Percentiles rank a stretch among this genome's conserved stretches.
Conservation (phyloP, 2,797 vertebrate genomes). For the Propithecus perrieri region DNA sequence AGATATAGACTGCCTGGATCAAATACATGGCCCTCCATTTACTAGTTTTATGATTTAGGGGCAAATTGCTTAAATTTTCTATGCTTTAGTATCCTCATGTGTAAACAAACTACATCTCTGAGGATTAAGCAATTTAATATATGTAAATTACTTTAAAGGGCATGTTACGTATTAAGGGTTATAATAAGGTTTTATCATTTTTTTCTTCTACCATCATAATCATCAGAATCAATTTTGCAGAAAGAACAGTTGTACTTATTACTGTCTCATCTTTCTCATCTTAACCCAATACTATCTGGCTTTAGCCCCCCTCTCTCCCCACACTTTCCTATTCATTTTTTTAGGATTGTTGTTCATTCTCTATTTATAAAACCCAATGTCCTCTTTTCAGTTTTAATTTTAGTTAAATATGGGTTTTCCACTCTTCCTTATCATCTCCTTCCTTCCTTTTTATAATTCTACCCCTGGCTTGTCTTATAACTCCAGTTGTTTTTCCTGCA, state of each 20-base stretch:
- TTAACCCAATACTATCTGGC: not conserved
- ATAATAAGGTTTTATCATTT: not conserved
- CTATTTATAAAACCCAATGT: not conserved
- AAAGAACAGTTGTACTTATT: not conserved
- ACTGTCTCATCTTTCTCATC: not conserved
- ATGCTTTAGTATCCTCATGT: not conserved
- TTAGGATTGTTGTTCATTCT: not conserved
- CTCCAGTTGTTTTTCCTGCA: not conserved
- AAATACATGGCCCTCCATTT: not conserved
- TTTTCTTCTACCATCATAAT: not conserved
- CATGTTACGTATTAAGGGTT: not conserved
- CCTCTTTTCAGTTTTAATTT: not conserved
- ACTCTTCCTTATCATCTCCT: not conserved
- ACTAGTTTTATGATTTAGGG: not conserved
- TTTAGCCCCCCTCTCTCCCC: not conserved
- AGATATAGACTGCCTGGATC: not conserved
- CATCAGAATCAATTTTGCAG: not conserved
- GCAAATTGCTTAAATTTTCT: not conserved
- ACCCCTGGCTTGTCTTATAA: not conserved
- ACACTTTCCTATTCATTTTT: not conserved
- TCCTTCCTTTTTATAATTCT: not conserved
- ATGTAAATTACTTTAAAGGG: not conserved
- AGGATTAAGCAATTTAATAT: not conserved
- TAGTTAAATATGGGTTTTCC: not conserved
- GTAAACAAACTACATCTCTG: not conserved